Percentiles rank a stretch among this genome's conserved stretches.
phyloP scores from a whole-genome alignment of 2,888 invertebrate species.

The Clitarchus hookeri region DNA sequence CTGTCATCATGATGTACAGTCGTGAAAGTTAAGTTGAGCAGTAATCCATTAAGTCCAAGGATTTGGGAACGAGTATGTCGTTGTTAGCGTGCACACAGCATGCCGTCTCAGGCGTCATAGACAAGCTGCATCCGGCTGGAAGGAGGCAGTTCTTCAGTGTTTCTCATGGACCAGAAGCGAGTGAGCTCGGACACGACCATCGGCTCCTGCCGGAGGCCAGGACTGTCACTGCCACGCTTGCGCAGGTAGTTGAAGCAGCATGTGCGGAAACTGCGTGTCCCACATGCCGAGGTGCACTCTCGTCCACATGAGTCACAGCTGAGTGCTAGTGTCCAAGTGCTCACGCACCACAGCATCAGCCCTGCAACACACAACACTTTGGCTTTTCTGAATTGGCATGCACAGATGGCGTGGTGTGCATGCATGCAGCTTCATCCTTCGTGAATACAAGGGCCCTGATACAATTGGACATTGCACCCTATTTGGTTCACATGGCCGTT shows the following conservation, averaged over 20 bases:
- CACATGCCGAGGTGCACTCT: conserved; percentile 69
- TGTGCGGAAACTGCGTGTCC: conserved; percentile 69
- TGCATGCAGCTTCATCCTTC: too few relatives aligned
- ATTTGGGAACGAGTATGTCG: neutral
- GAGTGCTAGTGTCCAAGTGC: conserved; percentile 54
- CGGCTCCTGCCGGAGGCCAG: conserved; percentile 36
- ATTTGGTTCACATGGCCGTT: too few relatives aligned
- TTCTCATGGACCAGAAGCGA: conserved; percentile 20
- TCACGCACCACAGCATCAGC: conserved; percentile 40
- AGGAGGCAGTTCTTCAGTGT: neutral
- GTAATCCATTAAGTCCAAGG: neutral
- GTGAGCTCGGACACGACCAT: conserved; percentile 34
- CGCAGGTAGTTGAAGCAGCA: conserved; percentile 75
- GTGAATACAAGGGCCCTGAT: too few relatives aligned
- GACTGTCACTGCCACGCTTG: conserved; percentile 51
- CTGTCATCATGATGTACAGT: too few relatives aligned
- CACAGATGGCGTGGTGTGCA: too few relatives aligned
- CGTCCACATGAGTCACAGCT: conserved; percentile 71
- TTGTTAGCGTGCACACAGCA: neutral
- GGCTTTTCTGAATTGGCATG: too few relatives aligned
- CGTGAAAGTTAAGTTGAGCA: too few relatives aligned
- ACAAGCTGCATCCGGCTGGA: conserved; percentile 31
- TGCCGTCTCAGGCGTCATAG: conserved; percentile 27
- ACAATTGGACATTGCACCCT: too few relatives aligned
- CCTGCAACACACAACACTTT: conserved; percentile 28